phyloP scores from a whole-genome alignment of 2,113 vertebrate species.

The Serinus canaria region DNA sequence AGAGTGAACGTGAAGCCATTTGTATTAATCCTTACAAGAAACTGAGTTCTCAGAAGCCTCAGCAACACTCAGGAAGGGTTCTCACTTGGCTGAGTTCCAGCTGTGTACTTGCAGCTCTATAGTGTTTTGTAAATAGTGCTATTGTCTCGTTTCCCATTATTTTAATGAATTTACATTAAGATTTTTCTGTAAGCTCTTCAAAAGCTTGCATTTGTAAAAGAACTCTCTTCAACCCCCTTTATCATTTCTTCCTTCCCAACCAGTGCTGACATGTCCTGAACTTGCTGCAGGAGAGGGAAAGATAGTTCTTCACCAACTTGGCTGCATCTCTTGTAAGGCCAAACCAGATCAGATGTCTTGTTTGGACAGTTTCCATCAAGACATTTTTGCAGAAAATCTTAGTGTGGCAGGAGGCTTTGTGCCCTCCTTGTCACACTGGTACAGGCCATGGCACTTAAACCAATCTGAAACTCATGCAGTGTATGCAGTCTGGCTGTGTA shows the following conservation, averaged over 20 bases:
- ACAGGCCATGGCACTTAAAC: neutral
- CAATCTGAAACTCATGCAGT: rapidly evolving
- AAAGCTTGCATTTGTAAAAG: neutral
- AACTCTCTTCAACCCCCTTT: neutral
- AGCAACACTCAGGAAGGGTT: neutral
- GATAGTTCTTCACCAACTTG: neutral
- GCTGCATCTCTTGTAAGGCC: neutral
- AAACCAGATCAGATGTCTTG: neutral
- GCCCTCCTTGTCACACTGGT: neutral
- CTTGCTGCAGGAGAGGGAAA: neutral
- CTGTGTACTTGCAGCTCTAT: neutral
- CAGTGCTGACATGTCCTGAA: neutral
- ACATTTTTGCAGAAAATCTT: neutral
- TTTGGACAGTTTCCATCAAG: neutral
- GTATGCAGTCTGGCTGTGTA: neutral
- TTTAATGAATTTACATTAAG: neutral
- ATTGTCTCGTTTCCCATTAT: neutral
- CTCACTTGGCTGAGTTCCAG: neutral
- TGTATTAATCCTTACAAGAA: neutral
- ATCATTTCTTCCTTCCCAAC: neutral
- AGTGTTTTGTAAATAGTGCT: neutral
- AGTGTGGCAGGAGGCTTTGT: neutral
- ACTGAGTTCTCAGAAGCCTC: neutral
- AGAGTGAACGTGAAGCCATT: neutral
- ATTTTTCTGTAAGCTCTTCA: neutral